Percentiles rank a stretch among this genome's conserved stretches.
Evolutionary conservation across 1,140 invertebrate species (phyloP).

Genomic region (Drosophila persimilis): DNA sequence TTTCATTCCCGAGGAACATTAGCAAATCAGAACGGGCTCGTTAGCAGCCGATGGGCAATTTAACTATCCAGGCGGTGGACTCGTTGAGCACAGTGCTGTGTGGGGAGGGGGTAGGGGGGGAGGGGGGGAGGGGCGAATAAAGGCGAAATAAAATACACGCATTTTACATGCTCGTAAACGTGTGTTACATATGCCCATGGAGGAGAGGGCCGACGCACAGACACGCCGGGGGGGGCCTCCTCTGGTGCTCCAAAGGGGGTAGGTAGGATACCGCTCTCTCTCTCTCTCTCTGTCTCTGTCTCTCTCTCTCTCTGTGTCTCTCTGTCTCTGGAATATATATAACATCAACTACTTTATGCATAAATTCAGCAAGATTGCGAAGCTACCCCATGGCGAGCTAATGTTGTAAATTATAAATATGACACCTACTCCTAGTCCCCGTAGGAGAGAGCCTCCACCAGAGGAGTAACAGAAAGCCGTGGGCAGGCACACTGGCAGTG

Average conservation of each 20-base stretch:
- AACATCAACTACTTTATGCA: constrained; percentile 80
- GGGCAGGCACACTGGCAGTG: constrained; percentile 46
- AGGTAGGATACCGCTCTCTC: too few relatives aligned
- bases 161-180: constrained; percentile 80
- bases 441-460: constrained; percentile 13
- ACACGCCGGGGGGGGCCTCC: constrained; percentile 43
- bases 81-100: constrained; percentile 31
- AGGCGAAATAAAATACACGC: constrained; percentile 76
- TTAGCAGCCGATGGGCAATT: constrained; percentile 64
- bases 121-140: constrained; percentile 36
- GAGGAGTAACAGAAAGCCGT: constrained; percentile 44
- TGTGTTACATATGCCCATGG: constrained; percentile 72
- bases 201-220: constrained; percentile 14
- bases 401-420: constrained; percentile 82
- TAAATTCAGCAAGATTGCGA: constrained; percentile 80
- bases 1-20: constrained; percentile 31
- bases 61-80: constrained; percentile 50
- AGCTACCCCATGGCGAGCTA: constrained; percentile 80
- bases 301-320: neutral
- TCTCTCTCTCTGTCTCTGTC: neutral
- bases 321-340: constrained; percentile 58
- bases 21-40: constrained; percentile 48
- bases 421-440: constrained; percentile 73
- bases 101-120: neutral
- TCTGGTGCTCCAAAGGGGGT: constrained; percentile 3